Percentiles rank a stretch among this genome's conserved stretches.
Evolutionary conservation across 2,888 invertebrate species (phyloP).

Genomic region (Sinhomidia bicolor): DNA sequence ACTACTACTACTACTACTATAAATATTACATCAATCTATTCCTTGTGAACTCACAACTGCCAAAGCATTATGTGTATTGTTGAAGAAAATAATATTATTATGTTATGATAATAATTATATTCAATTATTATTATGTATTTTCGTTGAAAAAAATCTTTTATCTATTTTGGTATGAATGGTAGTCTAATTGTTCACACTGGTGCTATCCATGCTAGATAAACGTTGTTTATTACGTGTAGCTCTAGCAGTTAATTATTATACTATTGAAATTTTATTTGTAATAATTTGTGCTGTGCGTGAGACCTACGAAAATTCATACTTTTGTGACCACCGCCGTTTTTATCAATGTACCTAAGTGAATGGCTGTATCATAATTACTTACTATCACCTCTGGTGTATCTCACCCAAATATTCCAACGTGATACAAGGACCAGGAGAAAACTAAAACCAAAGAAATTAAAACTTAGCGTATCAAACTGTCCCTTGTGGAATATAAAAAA

Average conservation of each 20-base stretch:
- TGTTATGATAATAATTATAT: not conserved
- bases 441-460: too few relatives aligned
- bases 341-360: constrained; percentile 13
- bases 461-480: not conserved
- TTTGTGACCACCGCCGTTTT: not conserved
- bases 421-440: constrained; percentile 31
- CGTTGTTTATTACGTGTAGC: not conserved
- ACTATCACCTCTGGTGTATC: too few relatives aligned
- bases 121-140: constrained; percentile 28
- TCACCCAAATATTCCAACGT: constrained; percentile 17
- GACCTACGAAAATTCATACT: not conserved
- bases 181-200: constrained; percentile 27
- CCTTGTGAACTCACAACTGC: constrained; percentile 69
- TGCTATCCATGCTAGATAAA: not conserved
- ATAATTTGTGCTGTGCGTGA: constrained; percentile 19
- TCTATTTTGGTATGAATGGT: constrained; percentile 70
- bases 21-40: constrained; percentile 49
- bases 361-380: not conserved
- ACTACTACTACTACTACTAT: not conserved
- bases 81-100: constrained; percentile 35
- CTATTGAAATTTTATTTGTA: not conserved
- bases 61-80: constrained; percentile 58
- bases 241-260: not conserved
- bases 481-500: not conserved
- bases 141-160: constrained; percentile 53